Base-by-base conservation (phyloP, 2,888 invertebrate genomes). In the Apamea sordens region DNA sequence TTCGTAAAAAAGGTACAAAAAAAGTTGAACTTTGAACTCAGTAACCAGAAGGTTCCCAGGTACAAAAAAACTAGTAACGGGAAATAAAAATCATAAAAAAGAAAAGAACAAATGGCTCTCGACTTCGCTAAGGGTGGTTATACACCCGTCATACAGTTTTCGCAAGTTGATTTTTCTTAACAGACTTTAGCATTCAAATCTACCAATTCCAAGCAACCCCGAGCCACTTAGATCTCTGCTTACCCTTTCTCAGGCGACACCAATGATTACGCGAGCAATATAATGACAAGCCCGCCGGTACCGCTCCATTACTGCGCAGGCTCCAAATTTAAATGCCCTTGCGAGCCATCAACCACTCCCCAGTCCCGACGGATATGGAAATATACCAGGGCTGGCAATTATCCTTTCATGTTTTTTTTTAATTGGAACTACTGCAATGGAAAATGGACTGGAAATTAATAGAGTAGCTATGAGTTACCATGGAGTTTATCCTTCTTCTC, bases 281-380 rank as follows among this genome's bases (percentile, higher is more conserved):
- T 80, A 77, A 68, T 74, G 76, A 76, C 74, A 73, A 59, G 28
- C 53, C 67, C 80, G 65, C 59, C 61, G 61, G 68, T 61, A 68
- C 50, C 64, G 47, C 71, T 76, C 76, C 65, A 74, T 80, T 74
- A 84, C 68, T 24, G 53, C 61, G 73, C 76, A 74, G 77, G 53
- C 69, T 79, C 81, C 76, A 76, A 86, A 89, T 87, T 83, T 86
- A 89, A 83, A 90, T 86, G 89, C 82, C 89, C 89, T 87, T 84
- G 87, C n/a, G 82, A 75, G 75, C 74, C 71, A 81, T 83, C 83
- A 73, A 79, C 71, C 61, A 79, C 77, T 85, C 82, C 86, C 79
- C 79, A 56, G 47, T 86, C 85, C 71, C 83, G 36, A 71, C 82
- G 89, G 84, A 89, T 81, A 74, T 76, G 63, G 61, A 64, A 75